Base-by-base conservation (phyloP, 2,888 invertebrate species). In the Alloplasta piceator region DNA sequence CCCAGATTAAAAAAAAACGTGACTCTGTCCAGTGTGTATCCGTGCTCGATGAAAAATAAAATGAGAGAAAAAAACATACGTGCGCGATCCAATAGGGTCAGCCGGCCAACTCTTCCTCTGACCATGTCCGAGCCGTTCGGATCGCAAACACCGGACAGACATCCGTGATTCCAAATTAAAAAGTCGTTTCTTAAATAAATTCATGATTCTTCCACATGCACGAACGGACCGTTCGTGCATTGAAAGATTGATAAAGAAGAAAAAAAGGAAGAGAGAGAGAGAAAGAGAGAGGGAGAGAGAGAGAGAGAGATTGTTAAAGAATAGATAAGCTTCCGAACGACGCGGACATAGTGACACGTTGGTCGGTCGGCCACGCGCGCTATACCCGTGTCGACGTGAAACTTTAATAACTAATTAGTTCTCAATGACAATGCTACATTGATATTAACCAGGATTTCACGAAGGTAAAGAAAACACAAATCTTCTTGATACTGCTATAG, bases 381-480 rank as follows among this genome's bases (percentile, higher is more conserved):
- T 78, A 78, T 81, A 73, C 73, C 78, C 81, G 85, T 86, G 85
- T 87, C 84, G 82, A 89, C 90, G 88, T 89, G 85, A 88, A 78
- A 78, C 81, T 90, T 87, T 88, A 89, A 89, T 91, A 43, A 91
- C 90, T 92, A 91, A 89, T 91, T 89, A 91, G 91, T 92, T 92
- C 90, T 91, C 89, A 92, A 92, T 89, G 89, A 74, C 74, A 91
- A 91, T 91, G 91, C 92, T 91, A 90, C 91, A 88, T 91, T 92
- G 89, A 90, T 90, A 91, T 90, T 90, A 90, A 89, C 91, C 92
- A 92, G 92, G 92, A 92, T 92, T 92, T 92, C 88, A 91, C 91
- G 87, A 92, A 92, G 92, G 92, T 92, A 92, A 92, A 90, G 88
- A 90, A 85, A 90, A 88, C 86, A 88, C 87, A 87, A 90, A 89